Conservation (phyloP, 1,140 invertebrate genomes). For the Drosophila micromelanica region DNA sequence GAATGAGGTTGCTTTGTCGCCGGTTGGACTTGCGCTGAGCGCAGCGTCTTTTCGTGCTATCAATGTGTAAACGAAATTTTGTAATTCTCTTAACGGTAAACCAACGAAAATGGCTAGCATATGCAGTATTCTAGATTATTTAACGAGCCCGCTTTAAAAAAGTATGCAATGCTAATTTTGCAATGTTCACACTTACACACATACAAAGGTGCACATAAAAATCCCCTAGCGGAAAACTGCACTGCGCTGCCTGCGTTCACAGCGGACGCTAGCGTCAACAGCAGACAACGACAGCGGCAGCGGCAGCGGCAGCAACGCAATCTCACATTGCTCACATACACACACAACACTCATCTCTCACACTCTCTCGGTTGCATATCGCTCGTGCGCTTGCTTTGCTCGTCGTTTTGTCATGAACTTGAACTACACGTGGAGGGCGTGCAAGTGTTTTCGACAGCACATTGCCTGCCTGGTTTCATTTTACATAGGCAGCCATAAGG, state of each 20-base stretch:
- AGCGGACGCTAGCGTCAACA: slow-evolving; percentile 35
- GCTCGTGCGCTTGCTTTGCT: slow-evolving; percentile 47
- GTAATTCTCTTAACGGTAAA: slow-evolving; percentile 26
- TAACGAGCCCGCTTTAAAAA: slow-evolving; percentile 31
- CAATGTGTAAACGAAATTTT: slow-evolving; percentile 23
- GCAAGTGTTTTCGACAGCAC: slow-evolving; percentile 65
- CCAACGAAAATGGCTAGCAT: slow-evolving; percentile 5
- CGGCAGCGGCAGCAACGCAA: slow-evolving; percentile 23
- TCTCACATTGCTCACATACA: slow-evolving; percentile 15
- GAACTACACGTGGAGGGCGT: slow-evolving; percentile 84
- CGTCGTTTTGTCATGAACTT: slow-evolving; percentile 76
- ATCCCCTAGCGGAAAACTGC: slow-evolving; percentile 30
- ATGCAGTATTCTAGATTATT: slow-evolving; percentile 17
- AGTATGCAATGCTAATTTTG: slow-evolving; percentile 67
- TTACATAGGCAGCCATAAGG: slow-evolving; percentile 43
- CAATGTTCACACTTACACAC: slow-evolving; percentile 9
- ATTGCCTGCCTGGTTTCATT: slow-evolving; percentile 12
- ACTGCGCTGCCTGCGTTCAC: slow-evolving; percentile 39
- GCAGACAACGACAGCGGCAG: slow-evolving; percentile 18
- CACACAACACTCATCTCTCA: slow-evolving; percentile 16
- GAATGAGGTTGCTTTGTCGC: slow-evolving; percentile 66
- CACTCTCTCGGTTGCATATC: slow-evolving; percentile 34
- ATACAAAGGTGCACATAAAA: background rate
- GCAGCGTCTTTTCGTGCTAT: slow-evolving; percentile 41
- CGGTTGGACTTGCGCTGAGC: slow-evolving; percentile 48